Percentiles rank a stretch among this genome's conserved stretches.
Conservation (phyloP, 2,888 invertebrate species). For the Tetrapedia diversipes region DNA sequence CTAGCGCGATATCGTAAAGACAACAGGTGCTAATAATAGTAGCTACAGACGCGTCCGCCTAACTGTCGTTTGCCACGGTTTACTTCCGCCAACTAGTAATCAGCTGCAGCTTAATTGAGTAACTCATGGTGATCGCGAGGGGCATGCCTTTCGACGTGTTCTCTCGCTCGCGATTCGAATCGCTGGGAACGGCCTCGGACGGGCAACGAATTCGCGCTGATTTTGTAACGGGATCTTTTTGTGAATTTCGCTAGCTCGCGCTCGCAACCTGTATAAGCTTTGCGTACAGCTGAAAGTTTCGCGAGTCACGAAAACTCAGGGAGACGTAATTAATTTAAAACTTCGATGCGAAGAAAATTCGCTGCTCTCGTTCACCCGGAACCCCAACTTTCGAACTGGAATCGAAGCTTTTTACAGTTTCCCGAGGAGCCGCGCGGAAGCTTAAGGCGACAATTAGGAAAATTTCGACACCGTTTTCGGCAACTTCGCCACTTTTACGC, state of each 20-base stretch:
- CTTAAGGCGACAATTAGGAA: too few species aligned
- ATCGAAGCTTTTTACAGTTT: neutral
- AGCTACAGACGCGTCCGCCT: constrained; percentile 30
- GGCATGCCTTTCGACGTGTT: neutral
- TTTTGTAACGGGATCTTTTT: neutral
- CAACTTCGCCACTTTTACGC: neutral
- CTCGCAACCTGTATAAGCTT: too few species aligned
- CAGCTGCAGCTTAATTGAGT: constrained; percentile 31
- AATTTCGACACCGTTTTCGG: neutral
- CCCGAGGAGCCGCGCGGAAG: too few species aligned
- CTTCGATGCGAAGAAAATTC: neutral
- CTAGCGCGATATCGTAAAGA: constrained; percentile 34
- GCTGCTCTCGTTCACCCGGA: neutral
- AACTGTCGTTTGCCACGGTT: constrained; percentile 39
- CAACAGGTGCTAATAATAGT: constrained; percentile 55
- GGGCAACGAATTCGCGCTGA: neutral
- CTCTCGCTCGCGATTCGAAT: neutral
- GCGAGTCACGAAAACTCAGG: neutral
- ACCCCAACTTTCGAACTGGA: neutral
- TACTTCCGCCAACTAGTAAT: constrained; percentile 45
- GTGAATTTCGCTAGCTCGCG: too few species aligned
- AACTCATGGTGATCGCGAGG: neutral
- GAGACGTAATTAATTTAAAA: neutral
- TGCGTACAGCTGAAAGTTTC: too few species aligned
- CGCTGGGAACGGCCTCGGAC: neutral